phyloP scores from a whole-genome alignment of 2,888 invertebrate species.

The Acanthacorydalis orientalis region DNA sequence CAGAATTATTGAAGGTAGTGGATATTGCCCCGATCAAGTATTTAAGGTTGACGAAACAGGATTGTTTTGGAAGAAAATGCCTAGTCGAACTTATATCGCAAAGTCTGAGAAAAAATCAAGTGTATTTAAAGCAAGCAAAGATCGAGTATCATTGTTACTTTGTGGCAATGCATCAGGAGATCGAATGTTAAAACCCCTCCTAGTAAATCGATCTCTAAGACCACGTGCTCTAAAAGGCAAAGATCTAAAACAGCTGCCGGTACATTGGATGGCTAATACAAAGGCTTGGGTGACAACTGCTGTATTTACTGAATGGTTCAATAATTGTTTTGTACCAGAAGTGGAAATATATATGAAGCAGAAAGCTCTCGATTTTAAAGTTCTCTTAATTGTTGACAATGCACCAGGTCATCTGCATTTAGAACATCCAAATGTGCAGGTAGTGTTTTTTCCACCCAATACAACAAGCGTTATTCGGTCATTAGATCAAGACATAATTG shows the following conservation, averaged over 20 bases:
- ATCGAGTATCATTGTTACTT: conserved; percentile 9
- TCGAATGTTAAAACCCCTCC: conserved; percentile 9
- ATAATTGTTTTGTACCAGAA: conserved; percentile 9
- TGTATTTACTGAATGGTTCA: conserved; percentile 12
- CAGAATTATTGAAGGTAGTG: background rate
- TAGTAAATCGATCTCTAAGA: conserved; percentile 9
- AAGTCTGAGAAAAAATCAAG: conserved; percentile 8
- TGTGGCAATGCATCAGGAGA: conserved; percentile 9
- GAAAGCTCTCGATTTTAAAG: too few species aligned
- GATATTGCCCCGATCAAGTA: conserved; percentile 5
- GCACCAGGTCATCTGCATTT: too few species aligned
- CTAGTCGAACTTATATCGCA: conserved; percentile 8
- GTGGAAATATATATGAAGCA: conserved; percentile 8
- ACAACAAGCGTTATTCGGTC: too few species aligned
- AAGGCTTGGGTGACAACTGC: conserved; percentile 10
- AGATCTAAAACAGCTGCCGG: conserved; percentile 7
- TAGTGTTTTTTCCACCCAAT: too few species aligned
- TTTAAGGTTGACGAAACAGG: conserved; percentile 8
- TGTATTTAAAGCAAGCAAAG: conserved; percentile 10
- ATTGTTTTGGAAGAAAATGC: too few species aligned
- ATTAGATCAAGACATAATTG: too few species aligned
- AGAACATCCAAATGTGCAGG: too few species aligned
- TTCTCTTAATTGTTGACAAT: too few species aligned
- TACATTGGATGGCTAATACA: conserved; percentile 10
- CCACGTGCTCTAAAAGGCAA: conserved; percentile 8